These are phyloP conservation scores for Scortum barcoo DNA, from an alignment of 2,113 vertebrate genomes.

Conservation along the genomic window DNA sequence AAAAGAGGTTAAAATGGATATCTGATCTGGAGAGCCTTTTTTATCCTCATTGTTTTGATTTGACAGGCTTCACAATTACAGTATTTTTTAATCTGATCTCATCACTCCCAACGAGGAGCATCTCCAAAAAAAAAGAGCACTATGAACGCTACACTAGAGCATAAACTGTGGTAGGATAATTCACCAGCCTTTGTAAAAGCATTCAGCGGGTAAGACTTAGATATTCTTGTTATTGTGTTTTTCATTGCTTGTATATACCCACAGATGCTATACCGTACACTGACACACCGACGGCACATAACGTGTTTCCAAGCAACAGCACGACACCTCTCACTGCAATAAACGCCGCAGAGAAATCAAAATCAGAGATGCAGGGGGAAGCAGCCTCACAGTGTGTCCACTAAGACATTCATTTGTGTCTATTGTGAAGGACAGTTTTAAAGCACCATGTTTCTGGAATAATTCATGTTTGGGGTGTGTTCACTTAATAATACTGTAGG, in stretches of 20 bases:
- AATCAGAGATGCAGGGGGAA: background rate
- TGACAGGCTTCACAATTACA: background rate
- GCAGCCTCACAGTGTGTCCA: background rate
- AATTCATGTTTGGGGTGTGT: background rate
- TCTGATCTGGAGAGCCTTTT: background rate
- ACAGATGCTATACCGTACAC: background rate
- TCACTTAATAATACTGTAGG: background rate
- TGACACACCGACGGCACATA: background rate
- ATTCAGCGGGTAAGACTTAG: background rate
- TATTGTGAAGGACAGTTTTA: background rate
- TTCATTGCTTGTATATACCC: background rate
- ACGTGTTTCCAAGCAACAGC: slow-evolving; percentile 9
- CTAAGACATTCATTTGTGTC: background rate
- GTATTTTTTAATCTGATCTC: background rate
- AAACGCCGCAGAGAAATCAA: background rate
- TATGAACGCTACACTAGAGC: background rate
- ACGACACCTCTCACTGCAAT: background rate
- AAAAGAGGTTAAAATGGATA: background rate
- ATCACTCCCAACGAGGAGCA: background rate
- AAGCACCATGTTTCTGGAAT: background rate
- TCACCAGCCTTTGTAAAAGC: background rate
- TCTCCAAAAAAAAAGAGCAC: background rate
- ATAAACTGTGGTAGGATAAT: background rate
- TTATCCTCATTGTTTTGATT: background rate
- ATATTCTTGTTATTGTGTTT: background rate